These are phyloP conservation scores for Montifringilla adamsi DNA, from an alignment of 2,113 vertebrate genomes.

Conservation along the genomic window DNA sequence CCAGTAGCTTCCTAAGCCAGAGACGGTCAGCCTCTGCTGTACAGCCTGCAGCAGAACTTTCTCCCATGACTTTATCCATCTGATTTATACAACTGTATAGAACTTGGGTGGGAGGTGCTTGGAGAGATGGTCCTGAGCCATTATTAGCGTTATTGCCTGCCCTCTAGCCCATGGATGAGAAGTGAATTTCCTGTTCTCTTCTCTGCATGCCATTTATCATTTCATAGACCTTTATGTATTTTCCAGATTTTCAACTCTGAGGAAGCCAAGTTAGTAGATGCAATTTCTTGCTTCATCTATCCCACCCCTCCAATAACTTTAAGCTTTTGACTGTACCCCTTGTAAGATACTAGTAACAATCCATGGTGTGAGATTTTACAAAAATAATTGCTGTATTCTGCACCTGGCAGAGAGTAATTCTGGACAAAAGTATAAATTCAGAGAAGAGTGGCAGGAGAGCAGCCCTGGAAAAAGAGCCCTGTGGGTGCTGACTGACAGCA, in stretches of 20 bases:
- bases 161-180: not conserved
- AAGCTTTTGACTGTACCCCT: accelerated
- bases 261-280: not conserved
- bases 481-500: not conserved
- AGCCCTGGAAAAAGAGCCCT: not conserved
- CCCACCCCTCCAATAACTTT: not conserved
- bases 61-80: not conserved
- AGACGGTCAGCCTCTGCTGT: not conserved
- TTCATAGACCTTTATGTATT: not conserved
- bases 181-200: not conserved
- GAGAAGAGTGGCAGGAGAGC: not conserved
- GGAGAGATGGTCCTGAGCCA: not conserved
- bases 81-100: not conserved
- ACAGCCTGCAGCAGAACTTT: not conserved
- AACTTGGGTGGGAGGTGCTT: not conserved
- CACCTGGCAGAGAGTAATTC: not conserved
- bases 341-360: not conserved
- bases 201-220: not conserved
- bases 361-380: not conserved
- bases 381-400: not conserved
- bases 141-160: not conserved
- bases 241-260: not conserved
- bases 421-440: not conserved
- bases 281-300: not conserved
- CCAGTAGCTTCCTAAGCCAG: not conserved